A percentile compares a stretch with the other conserved stretches of the same genome.
Evolutionary conservation across 2,113 vertebrate genomes (phyloP).

Genomic region (Turdus rufiventris): DNA sequence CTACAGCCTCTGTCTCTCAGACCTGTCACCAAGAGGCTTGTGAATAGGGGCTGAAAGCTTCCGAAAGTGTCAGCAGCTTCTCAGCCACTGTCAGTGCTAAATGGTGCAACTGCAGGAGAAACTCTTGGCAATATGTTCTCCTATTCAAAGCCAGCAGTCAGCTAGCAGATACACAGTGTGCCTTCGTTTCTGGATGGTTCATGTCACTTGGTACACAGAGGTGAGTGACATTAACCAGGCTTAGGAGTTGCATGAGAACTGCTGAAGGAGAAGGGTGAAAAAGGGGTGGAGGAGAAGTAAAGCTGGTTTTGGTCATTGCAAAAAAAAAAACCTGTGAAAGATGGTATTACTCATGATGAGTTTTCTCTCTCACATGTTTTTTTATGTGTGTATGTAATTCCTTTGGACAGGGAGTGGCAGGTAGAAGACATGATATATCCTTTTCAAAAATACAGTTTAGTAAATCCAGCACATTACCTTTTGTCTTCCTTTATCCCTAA

Average conservation of each 20-base stretch:
- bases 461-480: neutral
- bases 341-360: neutral
- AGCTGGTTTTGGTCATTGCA: neutral
- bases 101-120: neutral
- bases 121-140: neutral
- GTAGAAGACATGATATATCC: neutral
- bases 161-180: neutral
- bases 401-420: neutral
- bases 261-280: neutral
- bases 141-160: neutral
- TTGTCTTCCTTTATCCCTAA: neutral
- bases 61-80: neutral
- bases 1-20: rapidly evolving
- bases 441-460: neutral
- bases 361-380: neutral
- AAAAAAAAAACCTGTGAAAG: neutral
- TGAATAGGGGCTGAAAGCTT: neutral
- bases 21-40: neutral
- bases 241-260: neutral
- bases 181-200: neutral
- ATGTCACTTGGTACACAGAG: neutral
- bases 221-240: neutral
- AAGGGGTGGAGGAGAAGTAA: neutral
- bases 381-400: neutral
- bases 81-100: neutral